phyloP scores from a whole-genome alignment of 2,113 vertebrate species.

The Phaethornis superciliosus region DNA sequence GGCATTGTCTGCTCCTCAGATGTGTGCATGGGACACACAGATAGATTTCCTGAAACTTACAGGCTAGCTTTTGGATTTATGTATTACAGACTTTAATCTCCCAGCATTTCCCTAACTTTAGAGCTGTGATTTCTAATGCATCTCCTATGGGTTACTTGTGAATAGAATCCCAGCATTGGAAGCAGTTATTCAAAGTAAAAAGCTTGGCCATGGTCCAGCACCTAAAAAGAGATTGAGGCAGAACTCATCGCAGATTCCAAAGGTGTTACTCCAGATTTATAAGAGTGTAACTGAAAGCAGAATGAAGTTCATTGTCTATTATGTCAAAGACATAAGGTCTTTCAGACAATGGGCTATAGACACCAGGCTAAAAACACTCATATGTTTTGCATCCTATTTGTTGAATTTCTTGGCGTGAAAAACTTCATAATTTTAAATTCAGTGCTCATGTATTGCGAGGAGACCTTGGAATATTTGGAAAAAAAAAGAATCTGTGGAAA shows the following conservation, averaged over 20 bases:
- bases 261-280: conserved; percentile 46
- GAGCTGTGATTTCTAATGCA: neutral
- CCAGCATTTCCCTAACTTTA: neutral
- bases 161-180: neutral
- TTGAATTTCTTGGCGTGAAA: neutral
- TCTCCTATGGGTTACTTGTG: neutral
- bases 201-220: neutral
- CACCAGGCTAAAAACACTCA: neutral
- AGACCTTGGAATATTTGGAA: neutral
- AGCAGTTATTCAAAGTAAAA: conserved; percentile 16
- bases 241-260: conserved; percentile 29
- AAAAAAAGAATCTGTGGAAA: neutral
- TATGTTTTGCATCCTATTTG: neutral
- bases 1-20: neutral
- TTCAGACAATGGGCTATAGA: conserved; percentile 4
- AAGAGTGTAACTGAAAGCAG: conserved; percentile 7
- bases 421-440: neutral
- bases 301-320: conserved; percentile 18
- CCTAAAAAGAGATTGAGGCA: neutral
- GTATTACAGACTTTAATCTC: neutral
- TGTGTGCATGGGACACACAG: neutral
- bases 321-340: neutral
- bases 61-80: neutral
- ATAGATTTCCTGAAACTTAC: neutral
- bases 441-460: neutral